These are phyloP conservation scores for Paratilapia polleni DNA, from an alignment of 2,113 vertebrate genomes.

Conservation along the genomic window DNA sequence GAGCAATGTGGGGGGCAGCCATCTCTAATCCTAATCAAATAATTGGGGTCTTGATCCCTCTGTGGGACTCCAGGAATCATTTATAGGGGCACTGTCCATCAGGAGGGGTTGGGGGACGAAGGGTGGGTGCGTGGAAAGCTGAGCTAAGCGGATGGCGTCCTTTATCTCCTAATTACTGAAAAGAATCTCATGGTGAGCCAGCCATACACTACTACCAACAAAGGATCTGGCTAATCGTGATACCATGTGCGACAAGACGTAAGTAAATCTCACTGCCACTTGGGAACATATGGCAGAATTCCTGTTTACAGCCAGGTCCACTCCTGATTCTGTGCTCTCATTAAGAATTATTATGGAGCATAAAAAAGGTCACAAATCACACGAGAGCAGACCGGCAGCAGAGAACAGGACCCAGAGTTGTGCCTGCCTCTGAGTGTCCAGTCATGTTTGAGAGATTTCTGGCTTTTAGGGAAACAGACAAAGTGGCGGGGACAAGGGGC, in stretches of 20 bases:
- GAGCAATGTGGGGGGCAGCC: conserved; percentile 47
- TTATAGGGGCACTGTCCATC: conserved; percentile 42
- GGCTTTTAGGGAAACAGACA: conserved; percentile 56
- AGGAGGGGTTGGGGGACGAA: conserved; percentile 6
- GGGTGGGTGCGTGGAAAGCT: background rate
- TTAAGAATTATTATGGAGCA: conserved; percentile 48
- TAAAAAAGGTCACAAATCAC: conserved; percentile 43
- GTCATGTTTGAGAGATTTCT: conserved; percentile 61
- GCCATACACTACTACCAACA: conserved; percentile 50
- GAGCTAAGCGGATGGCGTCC: conserved; percentile 39
- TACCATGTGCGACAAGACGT: conserved; percentile 49
- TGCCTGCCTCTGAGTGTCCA: conserved; percentile 34
- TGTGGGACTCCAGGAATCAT: conserved; percentile 52
- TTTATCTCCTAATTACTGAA: conserved; percentile 68
- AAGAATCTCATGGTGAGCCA: conserved; percentile 67
- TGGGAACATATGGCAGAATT: conserved; percentile 52
- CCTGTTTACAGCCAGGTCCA: conserved; percentile 29
- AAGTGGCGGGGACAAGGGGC: conserved; percentile 62
- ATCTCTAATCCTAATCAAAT: conserved; percentile 77
- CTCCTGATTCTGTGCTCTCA: conserved; percentile 35
- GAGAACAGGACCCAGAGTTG: conserved; percentile 25
- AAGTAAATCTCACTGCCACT: conserved; percentile 64
- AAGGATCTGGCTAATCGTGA: conserved; percentile 61
- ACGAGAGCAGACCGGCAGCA: conserved; percentile 9
- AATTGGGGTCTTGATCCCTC: conserved; percentile 67